Evolutionary conservation across 30 jellyfish, hydroid and myxozoan species (phyloP).

Genomic region (Clytia hemisphaerica): DNA sequence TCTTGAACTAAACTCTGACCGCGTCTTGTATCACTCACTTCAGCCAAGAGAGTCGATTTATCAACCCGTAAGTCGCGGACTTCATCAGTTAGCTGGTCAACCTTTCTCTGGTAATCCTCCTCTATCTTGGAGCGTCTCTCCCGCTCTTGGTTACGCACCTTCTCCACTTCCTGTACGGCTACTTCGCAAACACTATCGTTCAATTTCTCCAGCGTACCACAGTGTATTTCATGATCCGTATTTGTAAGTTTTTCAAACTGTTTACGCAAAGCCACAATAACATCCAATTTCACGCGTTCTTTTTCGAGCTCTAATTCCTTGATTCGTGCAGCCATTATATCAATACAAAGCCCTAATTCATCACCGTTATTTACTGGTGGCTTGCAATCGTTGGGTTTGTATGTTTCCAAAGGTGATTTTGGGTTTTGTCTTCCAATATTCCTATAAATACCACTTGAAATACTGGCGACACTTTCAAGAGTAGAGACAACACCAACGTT

Average conservation of each 20-base stretch:
- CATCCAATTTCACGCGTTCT: conserved; percentile 20
- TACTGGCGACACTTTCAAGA: too few species aligned
- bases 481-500: too few species aligned
- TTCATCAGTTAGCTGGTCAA: background rate
- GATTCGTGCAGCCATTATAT: conserved; percentile 12
- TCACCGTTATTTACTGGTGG: background rate
- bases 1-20: too few species aligned
- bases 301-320: conserved; percentile 1
- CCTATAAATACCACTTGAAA: too few species aligned
- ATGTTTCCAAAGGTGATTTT: too few species aligned
- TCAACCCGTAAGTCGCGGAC: background rate
- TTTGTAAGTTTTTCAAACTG: background rate
- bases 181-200: conserved; percentile 6
- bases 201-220: conserved; percentile 10
- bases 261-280: conserved; percentile 5
- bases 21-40: too few species aligned
- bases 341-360: background rate
- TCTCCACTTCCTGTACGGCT: background rate
- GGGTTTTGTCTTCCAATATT: too few species aligned
- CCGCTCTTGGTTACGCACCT: background rate
- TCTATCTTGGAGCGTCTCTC: background rate
- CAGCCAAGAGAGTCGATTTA: too few species aligned
- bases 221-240: too few species aligned
- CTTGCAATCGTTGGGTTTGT: too few species aligned
- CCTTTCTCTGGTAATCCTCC: background rate